Conservation (phyloP, 2,113 vertebrate species). For the Nycticebus coucang region DNA sequence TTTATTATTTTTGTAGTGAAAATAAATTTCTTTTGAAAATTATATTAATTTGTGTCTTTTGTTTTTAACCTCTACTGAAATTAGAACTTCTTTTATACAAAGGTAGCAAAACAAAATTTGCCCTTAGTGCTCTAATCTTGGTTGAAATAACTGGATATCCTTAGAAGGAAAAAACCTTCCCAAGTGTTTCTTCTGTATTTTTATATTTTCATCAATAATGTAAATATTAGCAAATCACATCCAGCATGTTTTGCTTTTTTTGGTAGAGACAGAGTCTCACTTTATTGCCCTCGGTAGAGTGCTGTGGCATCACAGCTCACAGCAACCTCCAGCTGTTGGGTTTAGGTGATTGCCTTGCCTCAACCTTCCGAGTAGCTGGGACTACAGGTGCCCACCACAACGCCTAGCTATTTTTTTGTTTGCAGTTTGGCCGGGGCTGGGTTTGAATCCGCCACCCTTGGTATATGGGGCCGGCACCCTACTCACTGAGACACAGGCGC, state of each 20-base stretch:
- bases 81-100: not conserved
- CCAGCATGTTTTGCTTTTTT: not conserved
- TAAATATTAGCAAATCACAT: not conserved
- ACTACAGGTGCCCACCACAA: too few relatives aligned
- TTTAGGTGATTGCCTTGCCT: too few relatives aligned
- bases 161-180: not conserved
- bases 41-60: not conserved
- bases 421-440: too few relatives aligned
- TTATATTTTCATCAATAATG: not conserved
- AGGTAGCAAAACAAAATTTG: not conserved
- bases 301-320: too few relatives aligned
- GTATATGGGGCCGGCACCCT: too few relatives aligned
- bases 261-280: too few relatives aligned
- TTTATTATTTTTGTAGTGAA: slow-evolving; percentile 25
- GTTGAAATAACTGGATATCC: not conserved
- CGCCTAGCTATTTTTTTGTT: too few relatives aligned
- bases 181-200: not conserved
- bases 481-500: too few relatives aligned
- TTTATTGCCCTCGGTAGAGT: too few relatives aligned
- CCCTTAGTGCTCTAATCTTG: not conserved
- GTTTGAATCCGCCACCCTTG: too few relatives aligned
- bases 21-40: not conserved
- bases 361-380: too few relatives aligned
- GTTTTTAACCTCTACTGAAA: not conserved
- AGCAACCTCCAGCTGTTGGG: too few relatives aligned